These are phyloP conservation scores for Platichthys stellatus DNA, from an alignment of 2,113 vertebrate genomes.

Conservation along the genomic window DNA sequence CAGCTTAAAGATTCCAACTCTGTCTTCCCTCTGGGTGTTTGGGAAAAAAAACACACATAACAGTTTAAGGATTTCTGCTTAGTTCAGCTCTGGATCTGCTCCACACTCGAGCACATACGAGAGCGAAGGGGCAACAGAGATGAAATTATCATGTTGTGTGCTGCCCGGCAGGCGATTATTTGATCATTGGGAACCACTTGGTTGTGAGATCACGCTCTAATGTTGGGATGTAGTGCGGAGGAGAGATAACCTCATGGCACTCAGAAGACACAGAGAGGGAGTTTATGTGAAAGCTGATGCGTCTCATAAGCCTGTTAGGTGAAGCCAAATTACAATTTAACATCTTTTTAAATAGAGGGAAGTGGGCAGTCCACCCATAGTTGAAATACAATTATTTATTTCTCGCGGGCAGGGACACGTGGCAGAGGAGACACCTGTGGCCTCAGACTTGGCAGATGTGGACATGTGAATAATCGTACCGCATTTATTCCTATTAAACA, in stretches of 20 bases:
- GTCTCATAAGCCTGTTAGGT: constrained; percentile 69
- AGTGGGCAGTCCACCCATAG: constrained; percentile 33
- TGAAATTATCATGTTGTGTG: constrained; percentile 56
- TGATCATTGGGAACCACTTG: constrained; percentile 57
- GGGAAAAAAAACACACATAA: constrained; percentile 35
- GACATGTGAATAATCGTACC: constrained; percentile 36
- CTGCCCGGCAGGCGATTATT: constrained; percentile 57
- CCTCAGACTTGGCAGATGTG: constrained; percentile 38
- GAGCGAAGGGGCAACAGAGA: constrained; percentile 58
- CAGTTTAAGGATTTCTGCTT: constrained; percentile 32
- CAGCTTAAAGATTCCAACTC: constrained; percentile 31
- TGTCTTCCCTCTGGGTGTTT: constrained; percentile 43
- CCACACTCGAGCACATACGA: constrained; percentile 15
- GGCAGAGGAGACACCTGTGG: constrained; percentile 37
- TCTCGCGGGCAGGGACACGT: neutral
- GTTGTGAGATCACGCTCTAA: constrained; percentile 52
- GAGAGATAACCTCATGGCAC: constrained; percentile 59
- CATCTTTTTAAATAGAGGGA: constrained; percentile 42
- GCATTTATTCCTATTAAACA: constrained; percentile 45
- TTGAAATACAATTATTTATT: constrained; percentile 3
- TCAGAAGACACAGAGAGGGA: constrained; percentile 4
- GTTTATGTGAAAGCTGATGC: constrained; percentile 38
- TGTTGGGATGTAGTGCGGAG: constrained; percentile 44
- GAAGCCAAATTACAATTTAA: constrained; percentile 56
- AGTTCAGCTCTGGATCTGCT: constrained; percentile 41